These are phyloP conservation scores for Eupithecia tripunctaria DNA, from an alignment of 2,888 invertebrate genomes.

Conservation along the genomic window DNA sequence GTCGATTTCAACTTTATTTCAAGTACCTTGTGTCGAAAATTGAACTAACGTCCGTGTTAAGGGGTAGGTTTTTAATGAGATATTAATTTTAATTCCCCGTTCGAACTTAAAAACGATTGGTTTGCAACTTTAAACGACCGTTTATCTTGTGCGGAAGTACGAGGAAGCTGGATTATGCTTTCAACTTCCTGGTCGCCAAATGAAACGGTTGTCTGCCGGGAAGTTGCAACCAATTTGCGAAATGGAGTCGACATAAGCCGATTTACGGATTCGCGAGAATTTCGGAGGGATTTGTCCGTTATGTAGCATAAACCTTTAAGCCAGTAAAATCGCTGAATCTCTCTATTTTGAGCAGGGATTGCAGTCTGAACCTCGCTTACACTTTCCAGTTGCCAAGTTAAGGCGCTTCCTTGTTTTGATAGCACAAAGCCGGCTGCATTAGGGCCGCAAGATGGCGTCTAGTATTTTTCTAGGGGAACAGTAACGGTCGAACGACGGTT, in stretches of 20 bases:
- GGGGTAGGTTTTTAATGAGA: constrained; percentile 47
- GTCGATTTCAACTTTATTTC: background rate
- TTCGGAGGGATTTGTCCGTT: constrained; percentile 61
- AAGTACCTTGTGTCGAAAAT: background rate
- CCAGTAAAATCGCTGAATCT: constrained; percentile 56
- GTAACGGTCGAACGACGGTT: constrained; percentile 84
- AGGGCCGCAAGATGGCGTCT: constrained; percentile 76
- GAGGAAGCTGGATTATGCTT: constrained; percentile 71
- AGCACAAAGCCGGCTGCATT: constrained; percentile 58
- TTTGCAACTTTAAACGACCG: constrained; percentile 52
- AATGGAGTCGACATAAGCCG: constrained; percentile 65
- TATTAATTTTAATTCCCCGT: constrained; percentile 67
- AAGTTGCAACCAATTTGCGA: constrained; percentile 31
- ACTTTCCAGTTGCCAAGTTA: constrained; percentile 51
- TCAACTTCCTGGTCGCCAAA: constrained; percentile 60
- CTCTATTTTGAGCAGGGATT: constrained; percentile 55
- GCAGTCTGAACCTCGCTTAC: constrained; percentile 50
- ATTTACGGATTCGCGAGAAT: constrained; percentile 63
- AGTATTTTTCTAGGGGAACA: constrained; percentile 82
- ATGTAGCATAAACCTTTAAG: constrained; percentile 62
- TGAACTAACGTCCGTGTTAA: background rate
- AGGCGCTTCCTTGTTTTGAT: constrained; percentile 66
- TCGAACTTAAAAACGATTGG: constrained; percentile 64
- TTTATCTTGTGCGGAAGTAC: constrained; percentile 69
- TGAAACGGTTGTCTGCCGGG: constrained; percentile 45